Evolutionary conservation across 2,888 invertebrate genomes (phyloP), one percentile per base, ranked within the genome.

Genomic region (Malthinus flaveolus): DNA sequence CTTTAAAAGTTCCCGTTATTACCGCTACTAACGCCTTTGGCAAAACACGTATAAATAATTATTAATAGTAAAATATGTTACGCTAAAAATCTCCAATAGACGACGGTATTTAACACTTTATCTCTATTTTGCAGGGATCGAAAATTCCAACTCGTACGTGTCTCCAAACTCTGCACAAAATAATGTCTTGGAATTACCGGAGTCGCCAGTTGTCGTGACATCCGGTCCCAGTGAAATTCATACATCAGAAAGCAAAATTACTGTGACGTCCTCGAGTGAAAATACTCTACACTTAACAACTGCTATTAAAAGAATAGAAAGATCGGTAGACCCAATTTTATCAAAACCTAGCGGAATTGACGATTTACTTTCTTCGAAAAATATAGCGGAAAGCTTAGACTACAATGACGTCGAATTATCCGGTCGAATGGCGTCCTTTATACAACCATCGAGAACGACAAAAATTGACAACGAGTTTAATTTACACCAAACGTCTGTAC

Each of bases 61-160:
- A 49, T 31, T 23, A 50, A 50, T 50, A 32, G 42, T 32, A 46
- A 32, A 12, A 46, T 31, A 32, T 15, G 8, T 39, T 50, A 23
- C 7, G 33, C 8, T 31, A 10, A 44, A 23, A 8, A 34, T 42
- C 34, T 12, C 31, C 34, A 23, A 23, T 23, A 23, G 23, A 5
- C 5, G 23, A 23, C 23, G 7, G 15, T 13, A 11, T 44, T 42
- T 11, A 33, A 23, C 23, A 23, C 23, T 23, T 23, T 5, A 23
- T 23, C 5, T 23, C 5, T 23, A 23, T 55, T 42, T 36, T 47
- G 35, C 52, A 56, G 56, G 50, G 32, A 7, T 82, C 62, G 83
- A 84, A 67, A 82, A 84, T 73, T 81, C 84, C 39, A 84, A 88
- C 78, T 87, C 88, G 1, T 88, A 87, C 74, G 81, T 88, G 58